phyloP scores from a whole-genome alignment of 2,888 invertebrate genomes.

The Machimus atricapillus region DNA sequence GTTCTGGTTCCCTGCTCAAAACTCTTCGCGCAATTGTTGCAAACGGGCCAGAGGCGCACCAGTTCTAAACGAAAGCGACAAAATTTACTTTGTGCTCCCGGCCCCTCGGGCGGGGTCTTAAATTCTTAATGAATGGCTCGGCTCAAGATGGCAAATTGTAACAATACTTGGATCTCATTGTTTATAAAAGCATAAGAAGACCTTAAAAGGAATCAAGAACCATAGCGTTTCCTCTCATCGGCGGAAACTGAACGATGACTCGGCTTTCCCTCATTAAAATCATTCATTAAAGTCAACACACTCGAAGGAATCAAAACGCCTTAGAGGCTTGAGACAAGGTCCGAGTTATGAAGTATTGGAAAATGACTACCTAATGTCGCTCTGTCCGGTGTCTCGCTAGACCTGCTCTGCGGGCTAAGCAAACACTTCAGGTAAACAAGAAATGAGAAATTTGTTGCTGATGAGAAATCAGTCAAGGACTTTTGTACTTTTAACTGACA shows the following conservation, averaged over 20 bases:
- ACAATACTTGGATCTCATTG: background rate
- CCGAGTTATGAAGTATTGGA: conserved; percentile 5
- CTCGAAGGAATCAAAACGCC: conserved; percentile 27
- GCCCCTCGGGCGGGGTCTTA: background rate
- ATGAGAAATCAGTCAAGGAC: conserved; percentile 31
- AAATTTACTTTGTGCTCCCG: background rate
- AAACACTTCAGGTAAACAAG: conserved; percentile 22
- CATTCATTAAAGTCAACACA: conserved; percentile 33
- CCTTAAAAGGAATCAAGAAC: background rate
- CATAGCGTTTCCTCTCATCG: background rate
- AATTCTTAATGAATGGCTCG: background rate
- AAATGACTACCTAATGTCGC: conserved; percentile 17
- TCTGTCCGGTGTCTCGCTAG: background rate
- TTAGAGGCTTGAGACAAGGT: conserved; percentile 14
- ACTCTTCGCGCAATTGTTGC: background rate
- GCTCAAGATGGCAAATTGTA: conserved; percentile 21
- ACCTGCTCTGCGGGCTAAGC: background rate
- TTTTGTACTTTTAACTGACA: background rate
- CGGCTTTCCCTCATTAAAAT: conserved; percentile 32
- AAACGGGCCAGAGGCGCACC: background rate
- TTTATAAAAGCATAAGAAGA: conserved; percentile 11
- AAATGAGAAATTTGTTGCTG: conserved; percentile 27
- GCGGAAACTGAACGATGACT: conserved; percentile 10
- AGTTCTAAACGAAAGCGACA: conserved; percentile 24
- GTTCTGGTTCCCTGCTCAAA: background rate